Conservation (phyloP, 2,888 invertebrate genomes). For the Netelia inedita region DNA sequence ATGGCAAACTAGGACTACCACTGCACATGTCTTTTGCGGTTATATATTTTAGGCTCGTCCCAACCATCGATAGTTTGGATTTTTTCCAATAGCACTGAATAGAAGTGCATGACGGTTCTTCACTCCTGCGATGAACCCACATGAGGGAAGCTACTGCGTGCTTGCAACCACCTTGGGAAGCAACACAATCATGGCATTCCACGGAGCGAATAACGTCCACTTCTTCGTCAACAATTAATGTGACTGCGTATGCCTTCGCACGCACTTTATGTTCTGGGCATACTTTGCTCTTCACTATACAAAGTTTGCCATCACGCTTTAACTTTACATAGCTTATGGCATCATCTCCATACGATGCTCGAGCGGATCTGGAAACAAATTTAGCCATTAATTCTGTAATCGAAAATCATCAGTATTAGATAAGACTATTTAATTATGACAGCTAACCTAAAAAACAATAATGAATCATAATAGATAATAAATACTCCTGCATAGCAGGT, state of each 20-base stretch:
- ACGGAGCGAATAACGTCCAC: background rate
- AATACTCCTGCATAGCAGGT: too few relatives aligned
- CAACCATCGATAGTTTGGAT: constrained; percentile 63
- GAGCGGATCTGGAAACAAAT: background rate
- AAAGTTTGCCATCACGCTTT: background rate
- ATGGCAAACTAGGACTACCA: background rate
- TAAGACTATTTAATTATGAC: too few relatives aligned
- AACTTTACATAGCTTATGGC: background rate
- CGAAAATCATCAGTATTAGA: too few relatives aligned
- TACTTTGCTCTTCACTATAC: background rate
- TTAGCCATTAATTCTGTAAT: too few relatives aligned
- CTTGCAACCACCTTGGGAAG: constrained; percentile 58
- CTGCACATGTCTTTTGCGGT: constrained; percentile 35
- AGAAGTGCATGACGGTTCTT: constrained; percentile 65
- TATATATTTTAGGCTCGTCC: constrained; percentile 66
- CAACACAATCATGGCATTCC: background rate
- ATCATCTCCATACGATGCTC: constrained; percentile 4
- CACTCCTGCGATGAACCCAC: constrained; percentile 66
- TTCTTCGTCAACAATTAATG: constrained; percentile 9
- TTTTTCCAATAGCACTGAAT: constrained; percentile 70
- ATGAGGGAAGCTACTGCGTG: constrained; percentile 61
- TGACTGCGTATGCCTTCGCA: background rate
- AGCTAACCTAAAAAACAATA: too few relatives aligned
- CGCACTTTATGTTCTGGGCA: background rate
- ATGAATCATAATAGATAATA: too few relatives aligned